Percentiles rank a stretch among this genome's conserved stretches.
Evolutionary conservation across 2,797 vertebrate genomes (phyloP).

Genomic region (Rousettus madagascariensis): DNA sequence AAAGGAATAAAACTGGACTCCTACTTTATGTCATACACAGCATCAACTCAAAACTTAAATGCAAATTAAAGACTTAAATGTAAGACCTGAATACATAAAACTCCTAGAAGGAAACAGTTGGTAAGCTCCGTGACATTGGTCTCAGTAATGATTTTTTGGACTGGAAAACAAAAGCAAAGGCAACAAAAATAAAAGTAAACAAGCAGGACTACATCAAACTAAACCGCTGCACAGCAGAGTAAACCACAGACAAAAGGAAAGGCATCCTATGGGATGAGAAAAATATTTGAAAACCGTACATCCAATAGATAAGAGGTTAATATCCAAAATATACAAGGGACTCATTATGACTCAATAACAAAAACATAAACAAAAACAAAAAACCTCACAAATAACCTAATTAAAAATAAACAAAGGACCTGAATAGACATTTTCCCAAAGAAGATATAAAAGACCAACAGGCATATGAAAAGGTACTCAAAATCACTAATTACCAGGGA

Average conservation of each 20-base stretch:
- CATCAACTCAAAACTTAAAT: not conserved
- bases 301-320: not conserved
- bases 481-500: not conserved
- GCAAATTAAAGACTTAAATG: not conserved
- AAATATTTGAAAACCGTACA: not conserved
- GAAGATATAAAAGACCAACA: not conserved
- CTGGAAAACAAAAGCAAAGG: not conserved
- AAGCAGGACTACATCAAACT: not conserved
- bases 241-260: not conserved
- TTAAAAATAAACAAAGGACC: not conserved
- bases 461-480: not conserved
- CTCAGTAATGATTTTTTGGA: not conserved
- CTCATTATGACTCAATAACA: not conserved
- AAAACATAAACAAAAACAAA: not conserved
- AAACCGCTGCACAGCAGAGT: not conserved
- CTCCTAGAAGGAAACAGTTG: not conserved
- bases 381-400: not conserved
- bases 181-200: not conserved
- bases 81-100: not conserved
- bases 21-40: not conserved
- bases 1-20: not conserved
- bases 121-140: not conserved
- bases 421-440: not conserved
- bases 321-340: not conserved
- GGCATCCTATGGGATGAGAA: not conserved